Conservation (phyloP, 2,113 vertebrate species). For the Tonatia bakeri region DNA sequence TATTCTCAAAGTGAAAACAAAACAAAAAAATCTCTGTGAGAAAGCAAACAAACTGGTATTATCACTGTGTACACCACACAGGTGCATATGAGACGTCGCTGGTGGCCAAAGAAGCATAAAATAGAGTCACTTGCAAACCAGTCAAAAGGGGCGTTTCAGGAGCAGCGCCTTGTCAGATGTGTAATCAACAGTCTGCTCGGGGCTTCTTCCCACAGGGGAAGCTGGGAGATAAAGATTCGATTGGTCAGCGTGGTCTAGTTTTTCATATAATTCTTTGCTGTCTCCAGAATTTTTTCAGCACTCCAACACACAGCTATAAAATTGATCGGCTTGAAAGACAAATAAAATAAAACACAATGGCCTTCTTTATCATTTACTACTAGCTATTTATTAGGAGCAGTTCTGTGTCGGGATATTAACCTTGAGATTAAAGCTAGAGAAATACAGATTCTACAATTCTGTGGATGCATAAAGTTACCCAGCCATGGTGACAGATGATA, state of each 20-base stretch:
- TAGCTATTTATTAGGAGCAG: constrained; percentile 65
- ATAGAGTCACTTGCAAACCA: background rate
- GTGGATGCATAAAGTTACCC: constrained; percentile 55
- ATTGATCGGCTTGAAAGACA: constrained; percentile 64
- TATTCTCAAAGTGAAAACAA: background rate
- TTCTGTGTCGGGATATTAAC: constrained; percentile 59
- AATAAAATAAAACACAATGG: constrained; percentile 66
- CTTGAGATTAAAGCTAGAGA: constrained; percentile 66
- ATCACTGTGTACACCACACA: background rate
- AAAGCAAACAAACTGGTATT: background rate
- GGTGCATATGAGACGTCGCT: background rate
- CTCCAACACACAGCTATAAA: constrained; percentile 64
- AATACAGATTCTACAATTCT: constrained; percentile 68
- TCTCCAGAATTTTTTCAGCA: constrained; percentile 41
- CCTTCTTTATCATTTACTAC: constrained; percentile 60
- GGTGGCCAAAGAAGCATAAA: background rate
- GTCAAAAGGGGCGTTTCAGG: background rate
- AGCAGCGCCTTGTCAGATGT: background rate
- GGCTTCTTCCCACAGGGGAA: background rate
- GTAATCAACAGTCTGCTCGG: background rate
- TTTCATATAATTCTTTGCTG: constrained; percentile 56
- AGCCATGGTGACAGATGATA: constrained; percentile 58
- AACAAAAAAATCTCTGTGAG: background rate
- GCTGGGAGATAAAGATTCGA: constrained; percentile 26
- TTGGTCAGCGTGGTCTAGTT: constrained; percentile 47